A percentile compares a stretch with the other conserved stretches of the same genome.
Conservation (phyloP, 1,140 invertebrate genomes). For the Drosophila auraria region DNA sequence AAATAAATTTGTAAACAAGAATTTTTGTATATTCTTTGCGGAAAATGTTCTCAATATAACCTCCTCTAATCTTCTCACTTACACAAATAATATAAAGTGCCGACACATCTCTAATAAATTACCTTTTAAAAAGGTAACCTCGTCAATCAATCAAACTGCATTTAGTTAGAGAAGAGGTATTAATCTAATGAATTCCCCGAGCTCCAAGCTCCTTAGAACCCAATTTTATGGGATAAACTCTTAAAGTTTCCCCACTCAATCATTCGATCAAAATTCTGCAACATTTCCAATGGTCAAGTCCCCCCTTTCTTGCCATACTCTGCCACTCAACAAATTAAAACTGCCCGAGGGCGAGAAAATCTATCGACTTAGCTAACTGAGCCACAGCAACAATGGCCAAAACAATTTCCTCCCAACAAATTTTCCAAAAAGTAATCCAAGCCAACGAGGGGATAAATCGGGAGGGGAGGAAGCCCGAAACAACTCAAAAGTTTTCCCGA, state of each 20-base stretch:
- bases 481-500: conserved; percentile 45
- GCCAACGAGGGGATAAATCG: neutral
- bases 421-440: conserved; percentile 41
- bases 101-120: neutral
- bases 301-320: neutral
- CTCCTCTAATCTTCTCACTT: neutral
- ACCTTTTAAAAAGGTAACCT: conserved; percentile 8
- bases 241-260: conserved; percentile 36
- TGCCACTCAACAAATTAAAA: conserved; percentile 48
- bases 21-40: too few species aligned
- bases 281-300: conserved; percentile 30
- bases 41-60: neutral
- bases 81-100: neutral
- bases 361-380: conserved; percentile 53
- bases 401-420: conserved; percentile 52
- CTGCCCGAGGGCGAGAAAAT: conserved; percentile 33
- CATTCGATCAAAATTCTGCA: conserved; percentile 27
- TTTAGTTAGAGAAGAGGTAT: conserved; percentile 13
- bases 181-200: conserved; percentile 20
- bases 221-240: conserved; percentile 5
- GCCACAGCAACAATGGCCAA: conserved; percentile 44
- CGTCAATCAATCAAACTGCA: conserved; percentile 24
- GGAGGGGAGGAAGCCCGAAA: conserved; percentile 9
- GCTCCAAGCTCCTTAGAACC: neutral
- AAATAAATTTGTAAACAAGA: too few species aligned